Evolutionary conservation across 2,113 vertebrate species (phyloP), one percentile per base, ranked within the genome.

Genomic region (Macquaria ambigua): DNA sequence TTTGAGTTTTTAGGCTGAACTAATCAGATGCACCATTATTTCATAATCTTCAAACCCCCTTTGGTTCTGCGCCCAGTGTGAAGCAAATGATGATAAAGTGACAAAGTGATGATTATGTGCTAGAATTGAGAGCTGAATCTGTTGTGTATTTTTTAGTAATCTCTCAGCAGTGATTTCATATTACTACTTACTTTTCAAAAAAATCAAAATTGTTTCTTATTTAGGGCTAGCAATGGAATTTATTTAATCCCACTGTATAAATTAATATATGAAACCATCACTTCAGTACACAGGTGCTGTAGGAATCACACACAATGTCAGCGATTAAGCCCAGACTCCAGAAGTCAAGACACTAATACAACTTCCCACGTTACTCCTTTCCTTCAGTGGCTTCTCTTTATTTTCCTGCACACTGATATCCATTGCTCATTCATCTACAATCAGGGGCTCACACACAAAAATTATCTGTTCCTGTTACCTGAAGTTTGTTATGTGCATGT

Each of bases 1-100:
- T 21, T 10, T 39, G 37, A 43, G 25, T 41, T 48, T 52, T 74
- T 10, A 52, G 18, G 10, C 14, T 59, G 25, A 58, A 28, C 21
- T 41, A 77, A 77, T 66, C 68, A 58, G 50, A 81, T n/a, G 56
- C 20, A n/a, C 20, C 43, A 81, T 67, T 61, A 66, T 73, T 67
- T 59, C 43, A 63, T 75, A 7, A 28, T 41, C 67, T 39, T 58
- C 56, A n/a, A 64, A 25, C 23, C 41, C 41, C 4, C 84, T 77
- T 59, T 77, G 67, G 68, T 46, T 82, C 39, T 41, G 28, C 14
- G 62, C 70, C 23, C 68, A 68, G 62, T 39, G 74, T 62, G 68
- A 86, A 86, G 50, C 78, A 72, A 81, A 77, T 77, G 59, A 72
- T 68, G 67, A 77, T 41, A 59, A 58, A 77, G 58, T 66, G 78